Percentiles rank a stretch among this genome's conserved stretches.
Conservation (phyloP, 2,888 invertebrate genomes). For the Stenotaenia linearis region DNA sequence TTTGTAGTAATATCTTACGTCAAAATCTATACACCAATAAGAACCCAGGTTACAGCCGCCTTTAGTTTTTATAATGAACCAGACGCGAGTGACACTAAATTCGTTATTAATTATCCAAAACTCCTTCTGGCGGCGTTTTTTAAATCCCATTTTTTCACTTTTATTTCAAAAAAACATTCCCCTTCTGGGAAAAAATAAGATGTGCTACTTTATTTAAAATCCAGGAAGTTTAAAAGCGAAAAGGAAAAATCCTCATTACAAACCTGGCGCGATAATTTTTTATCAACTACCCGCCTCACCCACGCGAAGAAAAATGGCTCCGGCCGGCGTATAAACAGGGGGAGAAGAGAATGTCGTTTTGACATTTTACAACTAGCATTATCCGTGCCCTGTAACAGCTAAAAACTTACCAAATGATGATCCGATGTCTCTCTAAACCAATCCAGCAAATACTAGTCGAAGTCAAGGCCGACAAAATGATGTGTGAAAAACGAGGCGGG, state of each 20-base stretch:
- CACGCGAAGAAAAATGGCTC: not conserved
- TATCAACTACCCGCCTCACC: constrained; percentile 2
- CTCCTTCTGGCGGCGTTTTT: not conserved
- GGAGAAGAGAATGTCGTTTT: constrained; percentile 7
- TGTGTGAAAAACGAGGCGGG: not conserved
- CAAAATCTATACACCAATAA: constrained; percentile 23
- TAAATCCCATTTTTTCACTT: not conserved
- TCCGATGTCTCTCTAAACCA: not conserved
- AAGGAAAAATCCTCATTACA: not conserved
- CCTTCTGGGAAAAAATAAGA: not conserved
- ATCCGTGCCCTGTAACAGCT: not conserved
- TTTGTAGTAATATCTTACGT: constrained; percentile 20
- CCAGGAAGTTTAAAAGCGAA: not conserved
- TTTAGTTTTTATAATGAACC: constrained; percentile 26
- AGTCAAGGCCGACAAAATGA: not conserved
- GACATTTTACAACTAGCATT: constrained; percentile 2
- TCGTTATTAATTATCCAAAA: not conserved
- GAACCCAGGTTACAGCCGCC: not conserved
- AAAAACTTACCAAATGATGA: constrained; percentile 16
- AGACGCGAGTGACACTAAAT: not conserved
- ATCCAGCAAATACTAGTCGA: not conserved
- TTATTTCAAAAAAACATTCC: not conserved
- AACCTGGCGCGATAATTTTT: constrained; percentile 21
- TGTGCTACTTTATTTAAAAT: not conserved
- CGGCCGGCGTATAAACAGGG: constrained; percentile 19